A percentile compares a stretch with the other conserved stretches of the same genome.
These are phyloP conservation scores for Uropetala carovei DNA, from an alignment of 2,888 invertebrate genomes.

Conservation along the genomic window DNA sequence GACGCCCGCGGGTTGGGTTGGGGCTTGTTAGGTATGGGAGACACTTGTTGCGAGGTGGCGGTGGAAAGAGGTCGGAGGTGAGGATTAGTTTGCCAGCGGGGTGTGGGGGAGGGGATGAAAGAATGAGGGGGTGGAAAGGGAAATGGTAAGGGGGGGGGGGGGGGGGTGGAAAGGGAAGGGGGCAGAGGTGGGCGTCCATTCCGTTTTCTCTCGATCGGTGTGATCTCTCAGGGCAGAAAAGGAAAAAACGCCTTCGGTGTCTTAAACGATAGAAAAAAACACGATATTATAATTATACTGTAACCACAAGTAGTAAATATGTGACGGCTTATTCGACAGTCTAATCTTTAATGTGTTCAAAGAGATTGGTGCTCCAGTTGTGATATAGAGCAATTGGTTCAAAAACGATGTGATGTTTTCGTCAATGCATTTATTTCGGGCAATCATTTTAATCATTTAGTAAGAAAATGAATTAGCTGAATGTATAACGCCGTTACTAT, in stretches of 20 bases:
- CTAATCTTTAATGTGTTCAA: slow-evolving; percentile 43
- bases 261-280: neutral
- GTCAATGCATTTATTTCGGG: slow-evolving; percentile 52
- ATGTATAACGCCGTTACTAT: neutral
- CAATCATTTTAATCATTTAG: neutral
- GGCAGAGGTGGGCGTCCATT: neutral
- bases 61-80: too few species aligned
- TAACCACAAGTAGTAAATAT: neutral
- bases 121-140: too few species aligned
- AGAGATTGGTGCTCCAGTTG: slow-evolving; percentile 39
- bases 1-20: neutral
- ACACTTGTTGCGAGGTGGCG: too few species aligned
- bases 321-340: slow-evolving; percentile 19
- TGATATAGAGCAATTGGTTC: slow-evolving; percentile 50
- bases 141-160: too few species aligned
- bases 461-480: neutral
- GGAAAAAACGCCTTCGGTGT: slow-evolving; percentile 18
- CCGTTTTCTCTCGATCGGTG: neutral
- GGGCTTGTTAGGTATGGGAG: too few species aligned
- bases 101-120: too few species aligned
- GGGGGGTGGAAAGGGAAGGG: too few species aligned
- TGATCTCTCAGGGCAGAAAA: neutral
- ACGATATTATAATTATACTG: neutral
- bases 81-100: too few species aligned
- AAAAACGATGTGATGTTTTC: slow-evolving; percentile 51